A percentile compares a stretch with the other conserved stretches of the same genome.
Evolutionary conservation across 2,113 vertebrate genomes (phyloP).

Genomic region (Petrocephalus microphthalmus): DNA sequence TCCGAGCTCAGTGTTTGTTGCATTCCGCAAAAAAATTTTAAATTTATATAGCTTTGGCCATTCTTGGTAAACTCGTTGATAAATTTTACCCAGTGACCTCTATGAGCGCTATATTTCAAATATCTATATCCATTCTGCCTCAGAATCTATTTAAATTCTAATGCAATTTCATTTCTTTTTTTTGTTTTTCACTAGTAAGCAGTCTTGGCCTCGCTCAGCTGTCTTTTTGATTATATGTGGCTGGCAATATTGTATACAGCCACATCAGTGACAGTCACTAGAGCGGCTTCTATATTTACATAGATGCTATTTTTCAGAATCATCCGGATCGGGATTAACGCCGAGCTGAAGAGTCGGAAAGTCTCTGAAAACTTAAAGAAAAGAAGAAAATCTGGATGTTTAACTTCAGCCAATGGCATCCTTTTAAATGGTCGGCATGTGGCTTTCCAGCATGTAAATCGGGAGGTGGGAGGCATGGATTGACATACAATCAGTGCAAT

Average conservation of each 20-base stretch:
- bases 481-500: not conserved
- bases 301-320: not conserved
- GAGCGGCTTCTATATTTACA: not conserved
- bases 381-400: not conserved
- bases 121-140: not conserved
- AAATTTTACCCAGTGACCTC: not conserved
- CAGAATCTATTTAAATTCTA: not conserved
- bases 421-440: not conserved
- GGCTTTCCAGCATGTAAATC: not conserved
- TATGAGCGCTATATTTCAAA: not conserved
- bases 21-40: not conserved
- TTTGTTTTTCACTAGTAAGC: not conserved
- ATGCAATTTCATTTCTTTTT: not conserved
- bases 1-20: not conserved
- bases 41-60: not conserved
- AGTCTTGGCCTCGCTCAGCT: not conserved
- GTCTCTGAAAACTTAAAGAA: not conserved
- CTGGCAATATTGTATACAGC: not conserved
- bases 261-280: not conserved
- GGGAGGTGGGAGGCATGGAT: not conserved
- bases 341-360: not conserved
- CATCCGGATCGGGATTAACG: not conserved
- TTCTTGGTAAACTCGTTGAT: not conserved
- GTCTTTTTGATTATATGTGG: not conserved
- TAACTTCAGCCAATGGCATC: not conserved